Evolutionary conservation across 2,797 vertebrate genomes (phyloP).

Genomic region (Taeniopygia guttata): DNA sequence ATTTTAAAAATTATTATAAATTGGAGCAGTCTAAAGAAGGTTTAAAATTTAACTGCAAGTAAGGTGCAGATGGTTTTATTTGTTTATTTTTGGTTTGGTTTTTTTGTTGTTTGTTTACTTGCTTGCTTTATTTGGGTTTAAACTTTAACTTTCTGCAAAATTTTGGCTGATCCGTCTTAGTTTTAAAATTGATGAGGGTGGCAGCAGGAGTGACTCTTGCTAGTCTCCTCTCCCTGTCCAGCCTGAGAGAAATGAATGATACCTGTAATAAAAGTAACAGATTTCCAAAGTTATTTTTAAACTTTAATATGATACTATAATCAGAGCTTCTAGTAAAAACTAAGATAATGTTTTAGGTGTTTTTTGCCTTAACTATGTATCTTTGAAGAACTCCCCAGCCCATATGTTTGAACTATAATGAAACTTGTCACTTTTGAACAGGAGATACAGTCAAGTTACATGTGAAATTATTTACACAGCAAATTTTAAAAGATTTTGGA

Average conservation of each 20-base stretch:
- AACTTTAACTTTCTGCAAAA: background rate
- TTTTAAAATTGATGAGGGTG: background rate
- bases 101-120: background rate
- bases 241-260: background rate
- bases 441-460: background rate
- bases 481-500: slow-evolving; percentile 35
- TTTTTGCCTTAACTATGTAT: background rate
- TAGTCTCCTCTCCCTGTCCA: background rate
- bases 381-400: background rate
- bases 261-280: background rate
- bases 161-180: background rate
- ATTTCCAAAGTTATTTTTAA: background rate
- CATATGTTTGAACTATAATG: background rate
- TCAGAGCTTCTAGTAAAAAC: background rate
- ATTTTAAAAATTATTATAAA: background rate
- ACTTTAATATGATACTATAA: background rate
- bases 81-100: background rate
- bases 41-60: background rate
- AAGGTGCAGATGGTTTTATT: background rate
- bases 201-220: background rate
- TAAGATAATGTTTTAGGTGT: background rate
- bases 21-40: background rate
- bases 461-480: slow-evolving; percentile 44
- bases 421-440: background rate
- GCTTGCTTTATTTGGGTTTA: background rate